phyloP scores from a whole-genome alignment of 1,140 invertebrate genomes.

The Drosophila lini region DNA sequence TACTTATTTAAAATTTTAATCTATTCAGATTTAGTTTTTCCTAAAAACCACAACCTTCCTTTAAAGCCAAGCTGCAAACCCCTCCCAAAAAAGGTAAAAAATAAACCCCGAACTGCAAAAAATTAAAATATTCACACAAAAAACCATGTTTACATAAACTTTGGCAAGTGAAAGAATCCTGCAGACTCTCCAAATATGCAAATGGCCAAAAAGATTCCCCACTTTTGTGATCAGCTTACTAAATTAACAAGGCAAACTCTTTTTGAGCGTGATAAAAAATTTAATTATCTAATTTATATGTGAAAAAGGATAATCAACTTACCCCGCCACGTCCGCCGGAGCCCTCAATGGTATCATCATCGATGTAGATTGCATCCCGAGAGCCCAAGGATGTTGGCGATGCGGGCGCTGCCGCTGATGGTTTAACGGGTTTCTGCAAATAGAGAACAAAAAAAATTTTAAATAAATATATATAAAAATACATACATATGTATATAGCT shows the following conservation, averaged over 20 bases:
- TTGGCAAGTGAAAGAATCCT: constrained; percentile 8
- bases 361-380: constrained; percentile 85
- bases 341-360: constrained; percentile 85
- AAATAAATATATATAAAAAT: constrained; percentile 14
- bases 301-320: constrained; percentile 45
- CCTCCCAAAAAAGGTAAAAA: background rate
- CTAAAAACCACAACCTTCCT: no score
- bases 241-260: constrained; percentile 22
- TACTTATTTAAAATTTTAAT: background rate
- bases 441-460: constrained; percentile 13
- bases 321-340: constrained; percentile 85
- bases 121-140: background rate
- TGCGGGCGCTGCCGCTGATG: constrained; percentile 47
- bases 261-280: background rate
- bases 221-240: constrained; percentile 7
- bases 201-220: constrained; percentile 13
- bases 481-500: no score
- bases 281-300: constrained; percentile 48
- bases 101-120: background rate
- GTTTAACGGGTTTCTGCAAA: constrained; percentile 79
- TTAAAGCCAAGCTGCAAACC: background rate
- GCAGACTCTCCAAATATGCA: constrained; percentile 20
- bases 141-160: constrained; percentile 14
- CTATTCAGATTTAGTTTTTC: background rate
- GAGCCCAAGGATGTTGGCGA: constrained; percentile 47